phyloP scores from a whole-genome alignment of 2,888 invertebrate species.

The Meiosimyza decipiens region DNA sequence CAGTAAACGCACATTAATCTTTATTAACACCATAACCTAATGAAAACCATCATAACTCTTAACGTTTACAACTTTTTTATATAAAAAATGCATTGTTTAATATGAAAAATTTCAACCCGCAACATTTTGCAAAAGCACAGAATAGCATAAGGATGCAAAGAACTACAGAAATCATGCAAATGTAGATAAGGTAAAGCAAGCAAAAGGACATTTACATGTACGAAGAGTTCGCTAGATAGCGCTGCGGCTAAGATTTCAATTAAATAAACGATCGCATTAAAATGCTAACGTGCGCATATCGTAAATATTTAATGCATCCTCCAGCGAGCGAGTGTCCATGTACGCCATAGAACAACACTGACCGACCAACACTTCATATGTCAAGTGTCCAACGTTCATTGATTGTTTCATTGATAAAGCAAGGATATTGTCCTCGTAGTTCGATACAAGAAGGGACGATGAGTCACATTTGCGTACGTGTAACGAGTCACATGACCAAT shows the following conservation, averaged over 20 bases:
- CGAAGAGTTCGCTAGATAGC: not conserved
- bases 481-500: conserved; percentile 10
- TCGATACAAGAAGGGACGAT: not conserved
- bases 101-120: not conserved
- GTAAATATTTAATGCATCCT: conserved; percentile 9
- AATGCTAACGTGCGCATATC: conserved; percentile 29
- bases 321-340: not conserved
- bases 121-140: not conserved
- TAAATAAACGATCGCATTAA: conserved; percentile 32
- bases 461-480: not conserved
- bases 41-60: too few species aligned
- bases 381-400: too few species aligned
- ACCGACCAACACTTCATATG: too few species aligned
- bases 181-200: not conserved
- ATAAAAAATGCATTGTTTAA: not conserved
- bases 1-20: too few species aligned
- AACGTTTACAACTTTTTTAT: too few species aligned
- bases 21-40: too few species aligned
- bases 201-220: not conserved
- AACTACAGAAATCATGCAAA: not conserved
- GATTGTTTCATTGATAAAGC: too few species aligned
- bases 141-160: not conserved
- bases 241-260: conserved; percentile 32
- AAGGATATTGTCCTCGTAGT: too few species aligned
- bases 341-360: too few species aligned